Base-by-base conservation (phyloP, 2,797 vertebrate species). In the Pelochelys cantorii region DNA sequence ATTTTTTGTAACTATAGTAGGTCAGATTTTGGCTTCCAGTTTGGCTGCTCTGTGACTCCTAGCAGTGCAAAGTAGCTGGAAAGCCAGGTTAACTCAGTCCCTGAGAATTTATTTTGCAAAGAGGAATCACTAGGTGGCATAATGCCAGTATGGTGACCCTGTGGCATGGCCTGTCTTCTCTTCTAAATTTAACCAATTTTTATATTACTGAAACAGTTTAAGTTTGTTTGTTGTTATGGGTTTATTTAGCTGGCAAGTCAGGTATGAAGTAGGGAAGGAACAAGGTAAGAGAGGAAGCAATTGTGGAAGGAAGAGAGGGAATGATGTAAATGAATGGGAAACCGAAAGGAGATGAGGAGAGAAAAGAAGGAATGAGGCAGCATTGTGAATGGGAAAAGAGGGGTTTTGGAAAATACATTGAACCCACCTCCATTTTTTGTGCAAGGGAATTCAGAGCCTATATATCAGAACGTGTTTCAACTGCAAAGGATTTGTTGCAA, bases 401-500 rank as follows among this genome's bases (percentile, higher is more conserved):
- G 80, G 88, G 94, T 93, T 94, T 91, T 88, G 87, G 91, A 94
- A 94, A 93, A 90, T 57, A 71, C 75, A 55, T 27, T 5, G 3
- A 96, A 92, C 62, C 83, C 79, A 94, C 85, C 54, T 93, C 88
- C 79, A 85, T 95, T 97, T 94, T 89, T 87, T 85, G 93, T 96
- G 94, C 89, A 95, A 95, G 96, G 95, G 95, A 95, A 97, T 90
- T 96, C 95, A 97, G 57, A 18, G 62, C 81, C 95, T 97, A 94
- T 83, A 92, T 91, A 93, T 95, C 92, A 94, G 92, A 96, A 94
- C 96, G 92, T 96, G 97, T 95, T 95, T 95, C 92, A 95, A 96
- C 94, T 95, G 93, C 91, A 94, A 96, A 94, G 88, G 95, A 94
- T 89, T 94, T 93, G 89, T 95, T 92, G 84, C 82, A 85, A 95